Conservation (phyloP, 2,113 vertebrate genomes). For the Lophochroa leadbeateri region DNA sequence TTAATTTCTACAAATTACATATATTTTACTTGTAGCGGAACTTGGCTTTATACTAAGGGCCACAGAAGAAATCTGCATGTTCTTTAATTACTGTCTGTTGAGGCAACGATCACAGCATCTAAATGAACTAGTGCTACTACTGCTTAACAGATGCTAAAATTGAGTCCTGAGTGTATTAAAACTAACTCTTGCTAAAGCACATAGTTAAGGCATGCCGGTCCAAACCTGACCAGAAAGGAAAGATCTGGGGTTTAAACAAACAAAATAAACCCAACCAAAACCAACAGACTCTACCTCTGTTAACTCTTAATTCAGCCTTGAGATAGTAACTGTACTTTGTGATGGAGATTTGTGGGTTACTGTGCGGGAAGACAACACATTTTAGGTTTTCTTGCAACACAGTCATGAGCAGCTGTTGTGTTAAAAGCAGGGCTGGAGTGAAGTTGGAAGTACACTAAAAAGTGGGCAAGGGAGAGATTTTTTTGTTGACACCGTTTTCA, state of each 20-base stretch:
- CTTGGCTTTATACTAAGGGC: not conserved
- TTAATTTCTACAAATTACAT: not conserved
- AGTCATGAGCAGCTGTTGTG: not conserved
- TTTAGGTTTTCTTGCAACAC: not conserved
- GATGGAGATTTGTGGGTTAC: not conserved
- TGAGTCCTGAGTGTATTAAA: not conserved
- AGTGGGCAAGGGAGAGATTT: not conserved
- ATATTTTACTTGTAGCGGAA: not conserved
- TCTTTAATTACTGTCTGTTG: not conserved
- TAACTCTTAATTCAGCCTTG: not conserved
- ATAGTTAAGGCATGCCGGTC: not conserved
- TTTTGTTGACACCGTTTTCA: not conserved
- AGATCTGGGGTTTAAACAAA: not conserved
- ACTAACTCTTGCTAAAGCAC: not conserved
- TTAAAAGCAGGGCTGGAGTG: not conserved
- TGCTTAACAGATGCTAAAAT: not conserved
- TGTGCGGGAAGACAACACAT: not conserved
- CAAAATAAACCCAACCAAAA: not conserved
- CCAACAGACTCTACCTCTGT: fast-evolving
- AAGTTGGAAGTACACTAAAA: not conserved
- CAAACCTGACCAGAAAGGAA: not conserved
- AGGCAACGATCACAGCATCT: not conserved
- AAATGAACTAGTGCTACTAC: not conserved
- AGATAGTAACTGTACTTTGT: not conserved
- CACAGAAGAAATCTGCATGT: not conserved